Percentiles rank a stretch among this genome's conserved stretches.
phyloP scores from a whole-genome alignment of 2,888 invertebrate genomes.

The Scaptomyza parva region DNA sequence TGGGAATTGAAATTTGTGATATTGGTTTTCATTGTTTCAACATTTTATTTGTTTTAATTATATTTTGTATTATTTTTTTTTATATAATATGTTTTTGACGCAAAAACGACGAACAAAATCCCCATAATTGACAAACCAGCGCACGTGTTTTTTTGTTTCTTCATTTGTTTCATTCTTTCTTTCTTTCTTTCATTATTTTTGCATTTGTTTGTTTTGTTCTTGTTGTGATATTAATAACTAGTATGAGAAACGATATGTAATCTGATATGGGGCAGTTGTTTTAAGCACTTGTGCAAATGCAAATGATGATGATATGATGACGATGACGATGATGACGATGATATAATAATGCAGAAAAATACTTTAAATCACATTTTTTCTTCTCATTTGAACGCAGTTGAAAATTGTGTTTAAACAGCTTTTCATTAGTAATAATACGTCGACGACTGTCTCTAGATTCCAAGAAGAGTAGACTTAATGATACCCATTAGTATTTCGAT shows the following conservation, averaged over 20 bases:
- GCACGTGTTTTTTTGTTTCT: not conserved
- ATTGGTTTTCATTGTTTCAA: not conserved
- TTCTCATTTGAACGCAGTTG: not conserved
- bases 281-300: conserved; percentile 47
- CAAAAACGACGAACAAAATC: conserved; percentile 2
- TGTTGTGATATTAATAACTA: conserved; percentile 10
- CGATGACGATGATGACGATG: too few relatives aligned
- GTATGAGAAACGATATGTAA: conserved; percentile 26
- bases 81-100: not conserved
- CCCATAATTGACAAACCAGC: conserved; percentile 15
- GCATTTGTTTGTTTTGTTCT: not conserved
- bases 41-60: conserved; percentile 11
- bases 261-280: conserved; percentile 17
- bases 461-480: not conserved
- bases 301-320: too few relatives aligned
- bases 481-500: not conserved
- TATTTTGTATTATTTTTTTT: too few relatives aligned
- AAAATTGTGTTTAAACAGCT: conserved; percentile 31
- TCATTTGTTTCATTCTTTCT: not conserved
- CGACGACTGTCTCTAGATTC: not conserved
- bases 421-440: conserved; percentile 42
- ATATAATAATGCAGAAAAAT: not conserved
- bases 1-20: conserved; percentile 1
- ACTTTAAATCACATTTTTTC: conserved; percentile 13
- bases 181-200: not conserved